These are phyloP conservation scores for Xenopus petersii DNA, from an alignment of 2,797 vertebrate species.

Conservation along the genomic window DNA sequence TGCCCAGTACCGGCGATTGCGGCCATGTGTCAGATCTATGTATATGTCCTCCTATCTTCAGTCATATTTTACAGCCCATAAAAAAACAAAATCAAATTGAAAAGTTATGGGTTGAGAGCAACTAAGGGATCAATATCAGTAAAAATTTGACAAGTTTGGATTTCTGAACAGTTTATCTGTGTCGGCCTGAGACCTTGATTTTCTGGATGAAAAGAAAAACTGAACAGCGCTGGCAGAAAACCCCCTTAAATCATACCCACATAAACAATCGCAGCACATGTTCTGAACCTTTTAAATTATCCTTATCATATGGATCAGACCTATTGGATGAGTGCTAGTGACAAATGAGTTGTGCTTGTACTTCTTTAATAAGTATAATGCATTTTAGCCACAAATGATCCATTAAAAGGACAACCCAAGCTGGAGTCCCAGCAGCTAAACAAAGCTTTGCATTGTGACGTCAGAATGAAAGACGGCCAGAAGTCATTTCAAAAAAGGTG, in stretches of 20 bases:
- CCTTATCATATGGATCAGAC: slow-evolving; percentile 46
- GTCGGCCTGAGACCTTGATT: background rate
- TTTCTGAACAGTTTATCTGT: background rate
- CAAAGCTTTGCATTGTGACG: slow-evolving; percentile 62
- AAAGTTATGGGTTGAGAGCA: slow-evolving; percentile 4
- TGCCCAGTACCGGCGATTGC: background rate
- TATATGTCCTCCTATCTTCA: background rate
- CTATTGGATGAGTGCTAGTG: slow-evolving; percentile 44
- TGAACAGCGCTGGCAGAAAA: slow-evolving; percentile 4
- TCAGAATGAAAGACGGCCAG: slow-evolving; percentile 58
- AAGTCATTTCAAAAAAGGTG: slow-evolving; percentile 59
- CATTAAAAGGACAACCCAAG: slow-evolving; percentile 43
- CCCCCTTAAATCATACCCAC: slow-evolving; percentile 16
- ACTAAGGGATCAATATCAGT: slow-evolving; percentile 1
- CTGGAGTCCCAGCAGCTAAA: slow-evolving; percentile 58
- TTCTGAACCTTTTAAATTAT: slow-evolving; percentile 31
- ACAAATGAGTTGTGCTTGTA: slow-evolving; percentile 43
- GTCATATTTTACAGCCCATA: slow-evolving; percentile 3
- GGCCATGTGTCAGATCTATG: slow-evolving; percentile 1
- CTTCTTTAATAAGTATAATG: slow-evolving; percentile 47
- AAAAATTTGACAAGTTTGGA: background rate
- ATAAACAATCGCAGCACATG: slow-evolving; percentile 35
- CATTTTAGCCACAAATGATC: slow-evolving; percentile 49
- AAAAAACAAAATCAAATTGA: background rate
- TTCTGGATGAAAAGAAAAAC: slow-evolving; percentile 25